Evolutionary conservation across 2,888 invertebrate species (phyloP).

Genomic region (Stratiomys singularior): DNA sequence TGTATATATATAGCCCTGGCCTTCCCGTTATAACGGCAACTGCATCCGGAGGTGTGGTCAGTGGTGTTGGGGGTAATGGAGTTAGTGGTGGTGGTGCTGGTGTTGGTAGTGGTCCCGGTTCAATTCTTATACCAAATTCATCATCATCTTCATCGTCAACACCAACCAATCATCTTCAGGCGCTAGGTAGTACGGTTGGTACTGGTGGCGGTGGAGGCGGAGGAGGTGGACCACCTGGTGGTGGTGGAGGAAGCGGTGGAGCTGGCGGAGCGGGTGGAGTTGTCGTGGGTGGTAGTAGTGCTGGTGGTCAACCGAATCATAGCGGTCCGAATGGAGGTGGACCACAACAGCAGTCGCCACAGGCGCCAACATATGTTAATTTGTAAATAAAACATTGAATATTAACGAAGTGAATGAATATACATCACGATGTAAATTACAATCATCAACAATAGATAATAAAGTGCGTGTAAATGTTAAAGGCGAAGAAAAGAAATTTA

Average conservation of each 20-base stretch:
- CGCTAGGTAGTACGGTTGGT: slow-evolving; percentile 52
- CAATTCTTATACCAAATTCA: slow-evolving; percentile 61
- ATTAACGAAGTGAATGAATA: slow-evolving; percentile 13
- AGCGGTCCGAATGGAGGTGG: slow-evolving; percentile 69
- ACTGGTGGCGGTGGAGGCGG: slow-evolving; percentile 53
- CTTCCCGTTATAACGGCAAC: slow-evolving; percentile 58
- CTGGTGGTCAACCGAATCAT: slow-evolving; percentile 61
- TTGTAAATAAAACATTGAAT: slow-evolving; percentile 69
- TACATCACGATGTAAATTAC: neutral
- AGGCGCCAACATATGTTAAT: slow-evolving; percentile 94
- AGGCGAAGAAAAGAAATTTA: slow-evolving; percentile 2
- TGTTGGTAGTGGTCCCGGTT: slow-evolving; percentile 66
- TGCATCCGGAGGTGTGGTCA: slow-evolving; percentile 67
- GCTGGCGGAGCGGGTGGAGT: slow-evolving; percentile 24
- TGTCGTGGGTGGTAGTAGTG: slow-evolving; percentile 48
- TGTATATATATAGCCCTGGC: slow-evolving; percentile 52
- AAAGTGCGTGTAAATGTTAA: neutral
- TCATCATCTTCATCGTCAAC: slow-evolving; percentile 63
- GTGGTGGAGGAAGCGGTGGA: slow-evolving; percentile 53
- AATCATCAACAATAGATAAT: slow-evolving; percentile 12
- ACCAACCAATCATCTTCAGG: slow-evolving; percentile 61
- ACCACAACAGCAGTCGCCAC: slow-evolving; percentile 71
- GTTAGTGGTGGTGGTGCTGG: slow-evolving; percentile 50
- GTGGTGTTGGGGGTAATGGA: slow-evolving; percentile 70
- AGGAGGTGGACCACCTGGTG: slow-evolving; percentile 47